Evolutionary conservation across 2,888 invertebrate genomes (phyloP).

Genomic region (Allolobophora icterica): DNA sequence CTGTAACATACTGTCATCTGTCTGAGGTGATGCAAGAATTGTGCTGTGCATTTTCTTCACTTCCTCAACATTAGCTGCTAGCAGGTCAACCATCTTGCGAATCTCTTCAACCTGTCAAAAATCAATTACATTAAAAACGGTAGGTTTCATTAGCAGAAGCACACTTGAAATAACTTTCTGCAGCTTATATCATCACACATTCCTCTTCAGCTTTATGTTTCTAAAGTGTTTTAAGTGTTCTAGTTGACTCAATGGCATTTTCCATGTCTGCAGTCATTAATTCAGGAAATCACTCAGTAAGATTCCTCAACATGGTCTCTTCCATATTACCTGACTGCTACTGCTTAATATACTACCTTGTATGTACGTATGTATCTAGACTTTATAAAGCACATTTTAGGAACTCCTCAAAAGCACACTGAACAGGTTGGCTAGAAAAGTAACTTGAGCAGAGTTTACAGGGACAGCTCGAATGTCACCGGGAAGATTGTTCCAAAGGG

Average conservation of each 20-base stretch:
- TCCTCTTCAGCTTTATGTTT: neutral
- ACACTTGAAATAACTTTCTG: neutral
- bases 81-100: conserved; percentile 98
- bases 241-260: neutral
- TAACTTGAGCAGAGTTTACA: neutral
- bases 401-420: neutral
- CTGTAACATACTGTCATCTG: conserved; percentile 91
- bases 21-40: conserved; percentile 96
- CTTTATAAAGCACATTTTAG: neutral
- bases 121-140: conserved; percentile 4
- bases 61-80: conserved; percentile 97
- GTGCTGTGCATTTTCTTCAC: conserved; percentile 99
- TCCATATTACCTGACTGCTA: too few relatives aligned
- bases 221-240: neutral
- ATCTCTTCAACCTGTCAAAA: conserved; percentile 91
- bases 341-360: too few relatives aligned
- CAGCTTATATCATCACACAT: neutral
- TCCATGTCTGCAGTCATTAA: too few relatives aligned
- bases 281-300: too few relatives aligned
- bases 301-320: too few relatives aligned
- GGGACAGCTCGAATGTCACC: neutral
- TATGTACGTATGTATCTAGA: too few relatives aligned
- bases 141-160: neutral
- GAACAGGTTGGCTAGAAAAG: too few relatives aligned
- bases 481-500: too few relatives aligned